Evolutionary conservation across 2,888 invertebrate species (phyloP).

Genomic region (Glaucopsyche alexis): DNA sequence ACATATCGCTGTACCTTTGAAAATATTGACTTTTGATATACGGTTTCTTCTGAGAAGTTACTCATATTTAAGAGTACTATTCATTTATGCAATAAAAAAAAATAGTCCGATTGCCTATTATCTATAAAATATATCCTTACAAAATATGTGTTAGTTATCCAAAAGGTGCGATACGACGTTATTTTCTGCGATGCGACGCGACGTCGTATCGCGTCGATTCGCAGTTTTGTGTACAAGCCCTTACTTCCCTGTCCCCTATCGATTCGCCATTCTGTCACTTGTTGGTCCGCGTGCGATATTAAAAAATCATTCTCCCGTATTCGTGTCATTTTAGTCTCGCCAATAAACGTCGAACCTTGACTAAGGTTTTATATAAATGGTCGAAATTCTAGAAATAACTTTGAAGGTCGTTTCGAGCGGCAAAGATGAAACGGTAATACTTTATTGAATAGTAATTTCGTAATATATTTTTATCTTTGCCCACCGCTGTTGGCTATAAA

Average conservation of each 20-base stretch:
- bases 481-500: not conserved
- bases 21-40: too few relatives aligned
- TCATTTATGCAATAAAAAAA: too few relatives aligned
- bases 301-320: not conserved
- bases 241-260: conserved; percentile 28
- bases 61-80: too few relatives aligned
- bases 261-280: conserved; percentile 37
- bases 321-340: not conserved
- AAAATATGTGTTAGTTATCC: too few relatives aligned
- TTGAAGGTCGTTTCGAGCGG: not conserved
- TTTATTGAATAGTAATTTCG: conserved; percentile 5
- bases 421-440: not conserved
- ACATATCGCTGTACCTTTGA: too few relatives aligned
- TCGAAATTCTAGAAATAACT: not conserved
- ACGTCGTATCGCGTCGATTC: not conserved
- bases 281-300: conserved; percentile 30
- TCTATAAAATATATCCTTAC: too few relatives aligned
- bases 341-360: not conserved
- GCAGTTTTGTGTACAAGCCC: not conserved
- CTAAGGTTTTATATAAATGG: not conserved
- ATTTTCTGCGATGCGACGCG: too few relatives aligned
- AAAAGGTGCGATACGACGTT: too few relatives aligned
- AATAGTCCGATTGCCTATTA: too few relatives aligned
- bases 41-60: too few relatives aligned
- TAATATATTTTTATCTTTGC: conserved; percentile 5